A percentile compares a stretch with the other conserved stretches of the same genome.
phyloP scores from a whole-genome alignment of 2,797 vertebrate species.

The Micrastur ruficollis region DNA sequence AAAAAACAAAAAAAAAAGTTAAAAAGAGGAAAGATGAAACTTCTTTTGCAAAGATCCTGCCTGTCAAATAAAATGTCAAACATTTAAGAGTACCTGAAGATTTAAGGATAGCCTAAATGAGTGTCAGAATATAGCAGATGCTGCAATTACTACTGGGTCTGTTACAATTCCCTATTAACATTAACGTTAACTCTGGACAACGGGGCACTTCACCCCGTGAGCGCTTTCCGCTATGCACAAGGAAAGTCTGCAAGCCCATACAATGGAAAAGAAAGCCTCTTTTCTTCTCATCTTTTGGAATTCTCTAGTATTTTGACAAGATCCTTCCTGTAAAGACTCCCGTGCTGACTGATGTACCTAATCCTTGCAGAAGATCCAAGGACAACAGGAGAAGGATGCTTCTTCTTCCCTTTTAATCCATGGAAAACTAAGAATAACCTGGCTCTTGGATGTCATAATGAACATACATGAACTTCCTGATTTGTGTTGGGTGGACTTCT shows the following conservation, averaged over 20 bases:
- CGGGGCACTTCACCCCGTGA: background rate
- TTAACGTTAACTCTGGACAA: background rate
- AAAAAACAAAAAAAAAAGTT: background rate
- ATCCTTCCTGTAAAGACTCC: background rate
- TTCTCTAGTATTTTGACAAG: background rate
- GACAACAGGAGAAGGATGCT: background rate
- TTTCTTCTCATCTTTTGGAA: background rate
- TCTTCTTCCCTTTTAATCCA: background rate
- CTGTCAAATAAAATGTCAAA: background rate
- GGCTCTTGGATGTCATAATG: fast-evolving
- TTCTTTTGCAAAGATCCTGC: background rate
- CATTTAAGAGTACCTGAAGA: background rate
- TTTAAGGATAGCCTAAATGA: background rate
- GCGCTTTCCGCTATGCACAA: background rate
- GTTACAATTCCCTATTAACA: background rate
- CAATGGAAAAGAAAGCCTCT: background rate
- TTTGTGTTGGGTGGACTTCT: background rate
- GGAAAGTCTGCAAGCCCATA: background rate
- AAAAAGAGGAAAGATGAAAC: background rate
- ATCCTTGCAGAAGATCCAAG: background rate
- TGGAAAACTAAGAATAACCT: background rate
- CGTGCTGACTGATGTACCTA: background rate
- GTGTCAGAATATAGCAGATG: background rate
- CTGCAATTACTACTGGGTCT: background rate
- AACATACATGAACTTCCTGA: background rate